A percentile compares a stretch with the other conserved stretches of the same genome.
Conservation (phyloP, 2,888 invertebrate species). For the Rapana venosa region DNA sequence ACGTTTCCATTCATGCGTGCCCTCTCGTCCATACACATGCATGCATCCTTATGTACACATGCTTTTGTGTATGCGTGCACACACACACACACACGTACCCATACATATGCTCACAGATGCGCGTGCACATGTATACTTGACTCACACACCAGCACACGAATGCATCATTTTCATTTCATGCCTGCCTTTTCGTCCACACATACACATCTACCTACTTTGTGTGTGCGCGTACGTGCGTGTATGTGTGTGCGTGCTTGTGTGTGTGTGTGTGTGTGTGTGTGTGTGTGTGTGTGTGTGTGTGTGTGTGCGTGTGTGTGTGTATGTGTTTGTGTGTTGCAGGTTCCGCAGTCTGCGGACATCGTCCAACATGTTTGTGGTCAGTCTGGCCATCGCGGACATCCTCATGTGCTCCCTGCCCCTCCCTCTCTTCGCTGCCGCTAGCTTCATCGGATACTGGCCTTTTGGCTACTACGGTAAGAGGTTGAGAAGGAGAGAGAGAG, state of each 20-base stretch:
- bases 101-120: not conserved
- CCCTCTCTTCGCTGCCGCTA: constrained; percentile 53
- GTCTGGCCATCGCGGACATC: constrained; percentile 56
- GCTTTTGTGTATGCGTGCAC: not conserved
- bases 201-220: not conserved
- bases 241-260: not conserved
- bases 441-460: constrained; percentile 51
- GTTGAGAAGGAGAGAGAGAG: not conserved
- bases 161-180: not conserved
- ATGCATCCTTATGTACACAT: too few relatives aligned
- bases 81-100: not conserved
- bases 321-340: constrained; percentile 46
- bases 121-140: too few relatives aligned
- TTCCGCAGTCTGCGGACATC: constrained; percentile 54
- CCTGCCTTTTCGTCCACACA: not conserved
- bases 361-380: constrained; percentile 58
- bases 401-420: constrained; percentile 53
- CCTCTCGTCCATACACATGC: too few relatives aligned
- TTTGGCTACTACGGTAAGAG: constrained; percentile 51
- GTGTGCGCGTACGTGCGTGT: not conserved
- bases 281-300: constrained; percentile 30
- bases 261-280: constrained; percentile 21
- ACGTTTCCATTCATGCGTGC: too few relatives aligned
- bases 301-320: constrained; percentile 28
- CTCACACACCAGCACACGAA: not conserved